Percentiles rank a stretch among this genome's conserved stretches.
These are phyloP conservation scores for Napeogenes inachia DNA, from an alignment of 2,888 invertebrate species.

Conservation along the genomic window DNA sequence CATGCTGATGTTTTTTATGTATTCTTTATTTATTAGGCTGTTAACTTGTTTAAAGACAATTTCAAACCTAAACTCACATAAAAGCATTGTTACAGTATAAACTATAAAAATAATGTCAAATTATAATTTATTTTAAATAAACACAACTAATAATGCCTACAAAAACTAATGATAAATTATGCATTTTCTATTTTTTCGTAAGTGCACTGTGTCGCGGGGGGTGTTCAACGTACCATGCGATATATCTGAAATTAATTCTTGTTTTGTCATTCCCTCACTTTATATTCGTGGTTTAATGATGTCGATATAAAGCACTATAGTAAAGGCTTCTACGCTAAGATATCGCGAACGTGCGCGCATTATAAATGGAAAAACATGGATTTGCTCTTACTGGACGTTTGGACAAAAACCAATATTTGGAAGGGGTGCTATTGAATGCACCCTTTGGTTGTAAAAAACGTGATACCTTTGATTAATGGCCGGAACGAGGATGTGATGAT, in stretches of 20 bases:
- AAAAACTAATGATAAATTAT: not conserved
- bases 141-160: not conserved
- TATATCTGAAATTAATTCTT: slow-evolving; percentile 76
- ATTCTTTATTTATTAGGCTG: no score
- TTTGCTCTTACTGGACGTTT: slow-evolving; percentile 73
- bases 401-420: slow-evolving; percentile 76
- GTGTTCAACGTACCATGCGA: slow-evolving; percentile 68
- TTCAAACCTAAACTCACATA: no score
- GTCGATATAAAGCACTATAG: slow-evolving; percentile 66
- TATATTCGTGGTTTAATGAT: slow-evolving; percentile 73
- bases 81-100: no score
- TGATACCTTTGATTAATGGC: slow-evolving; percentile 70
- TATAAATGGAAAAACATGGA: slow-evolving; percentile 71
- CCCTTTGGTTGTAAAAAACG: slow-evolving; percentile 69
- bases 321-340: slow-evolving; percentile 58
- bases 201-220: slow-evolving; percentile 41
- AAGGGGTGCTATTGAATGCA: slow-evolving; percentile 70
- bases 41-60: no score
- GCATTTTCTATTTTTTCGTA: not conserved
- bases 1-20: no score
- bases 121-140: no score
- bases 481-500: slow-evolving; percentile 34
- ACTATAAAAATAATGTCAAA: no score
- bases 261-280: slow-evolving; percentile 76
- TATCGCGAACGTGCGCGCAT: slow-evolving; percentile 60